These are phyloP conservation scores for Anas bernieri DNA, from an alignment of 2,797 vertebrate species.

Conservation along the genomic window DNA sequence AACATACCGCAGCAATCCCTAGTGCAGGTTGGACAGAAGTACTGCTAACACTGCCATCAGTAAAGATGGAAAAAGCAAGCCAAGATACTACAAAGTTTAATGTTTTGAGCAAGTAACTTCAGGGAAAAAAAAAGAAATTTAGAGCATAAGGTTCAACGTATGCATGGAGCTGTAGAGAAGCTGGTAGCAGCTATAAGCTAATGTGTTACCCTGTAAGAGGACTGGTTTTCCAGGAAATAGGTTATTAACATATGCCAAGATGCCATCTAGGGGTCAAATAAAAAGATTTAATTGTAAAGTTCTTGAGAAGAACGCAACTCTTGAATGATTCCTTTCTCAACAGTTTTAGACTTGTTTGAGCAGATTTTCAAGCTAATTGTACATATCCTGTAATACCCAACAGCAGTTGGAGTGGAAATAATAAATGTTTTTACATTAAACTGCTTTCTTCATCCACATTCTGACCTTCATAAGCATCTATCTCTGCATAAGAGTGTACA, in stretches of 20 bases:
- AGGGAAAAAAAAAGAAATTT: neutral
- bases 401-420: neutral
- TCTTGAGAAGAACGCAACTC: neutral
- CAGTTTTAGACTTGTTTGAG: neutral
- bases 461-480: neutral
- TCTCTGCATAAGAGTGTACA: neutral
- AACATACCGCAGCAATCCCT: neutral
- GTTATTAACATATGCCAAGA: neutral
- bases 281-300: neutral
- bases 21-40: neutral
- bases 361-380: neutral
- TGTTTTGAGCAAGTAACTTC: neutral
- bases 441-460: neutral
- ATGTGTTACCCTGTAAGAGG: neutral
- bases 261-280: neutral
- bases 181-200: neutral
- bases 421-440: neutral
- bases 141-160: neutral
- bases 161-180: neutral
- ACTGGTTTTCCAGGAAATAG: neutral
- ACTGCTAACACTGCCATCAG: neutral
- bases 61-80: neutral
- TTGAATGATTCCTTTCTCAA: neutral
- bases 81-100: neutral
- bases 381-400: neutral